A percentile compares a stretch with the other conserved stretches of the same genome.
These are phyloP conservation scores for Pangasius mekongensis DNA, from an alignment of 2,797 vertebrate genomes.

Conservation along the genomic window DNA sequence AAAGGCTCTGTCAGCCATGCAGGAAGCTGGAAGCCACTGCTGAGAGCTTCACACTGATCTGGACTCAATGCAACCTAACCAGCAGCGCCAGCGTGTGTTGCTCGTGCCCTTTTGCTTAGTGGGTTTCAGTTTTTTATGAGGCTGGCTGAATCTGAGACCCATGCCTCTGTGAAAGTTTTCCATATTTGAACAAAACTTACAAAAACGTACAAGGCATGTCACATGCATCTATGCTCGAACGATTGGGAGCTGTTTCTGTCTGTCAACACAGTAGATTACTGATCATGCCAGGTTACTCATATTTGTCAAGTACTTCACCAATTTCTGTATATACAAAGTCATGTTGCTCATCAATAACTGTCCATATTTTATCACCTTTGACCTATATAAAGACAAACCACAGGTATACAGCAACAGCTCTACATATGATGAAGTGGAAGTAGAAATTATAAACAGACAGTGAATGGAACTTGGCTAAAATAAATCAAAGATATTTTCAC, in stretches of 20 bases:
- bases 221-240: slow-evolving; percentile 6
- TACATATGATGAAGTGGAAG: not conserved
- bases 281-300: slow-evolving; percentile 21
- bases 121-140: not conserved
- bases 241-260: slow-evolving; percentile 22
- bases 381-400: not conserved
- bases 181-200: slow-evolving; percentile 17
- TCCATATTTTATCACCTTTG: not conserved
- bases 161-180: slow-evolving; percentile 34
- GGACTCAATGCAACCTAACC: slow-evolving; percentile 32
- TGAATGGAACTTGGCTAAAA: not conserved
- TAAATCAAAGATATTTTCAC: slow-evolving; percentile 11
- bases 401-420: not conserved
- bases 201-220: slow-evolving; percentile 5
- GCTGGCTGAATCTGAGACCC: slow-evolving; percentile 19
- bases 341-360: slow-evolving; percentile 10
- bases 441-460: not conserved
- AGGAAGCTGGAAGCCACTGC: slow-evolving; percentile 41
- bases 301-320: not conserved
- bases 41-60: slow-evolving; percentile 49
- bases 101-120: slow-evolving; percentile 3
- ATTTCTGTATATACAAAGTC: not conserved
- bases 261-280: slow-evolving; percentile 18
- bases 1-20: slow-evolving; percentile 44
- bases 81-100: slow-evolving; percentile 22